Evolutionary conservation across 2,113 vertebrate genomes (phyloP).

Genomic region (Mus musculus): GRCm39 chr4:44259501-44260000

Average conservation of each 20-base stretch:
- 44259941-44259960: neutral
- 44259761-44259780: too few species aligned
- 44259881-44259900: neutral
- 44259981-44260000: neutral
- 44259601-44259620: neutral
- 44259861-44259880: too few species aligned
- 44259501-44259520: neutral
- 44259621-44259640: neutral
- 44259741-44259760: too few species aligned
- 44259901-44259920: neutral
- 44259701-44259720: too few species aligned
- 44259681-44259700: too few species aligned
- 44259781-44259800: too few species aligned
- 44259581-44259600: neutral
- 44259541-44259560: neutral
- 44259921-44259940: neutral
- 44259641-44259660: neutral
- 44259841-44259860: too few species aligned
- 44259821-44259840: too few species aligned
- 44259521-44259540: constrained; percentile 3
- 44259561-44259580: neutral
- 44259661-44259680: too few species aligned
- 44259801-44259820: too few species aligned
- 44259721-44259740: too few species aligned
- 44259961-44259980: neutral